Evolutionary conservation across 2,797 vertebrate genomes (phyloP).

Genomic region (Megaceryle alcyon): DNA sequence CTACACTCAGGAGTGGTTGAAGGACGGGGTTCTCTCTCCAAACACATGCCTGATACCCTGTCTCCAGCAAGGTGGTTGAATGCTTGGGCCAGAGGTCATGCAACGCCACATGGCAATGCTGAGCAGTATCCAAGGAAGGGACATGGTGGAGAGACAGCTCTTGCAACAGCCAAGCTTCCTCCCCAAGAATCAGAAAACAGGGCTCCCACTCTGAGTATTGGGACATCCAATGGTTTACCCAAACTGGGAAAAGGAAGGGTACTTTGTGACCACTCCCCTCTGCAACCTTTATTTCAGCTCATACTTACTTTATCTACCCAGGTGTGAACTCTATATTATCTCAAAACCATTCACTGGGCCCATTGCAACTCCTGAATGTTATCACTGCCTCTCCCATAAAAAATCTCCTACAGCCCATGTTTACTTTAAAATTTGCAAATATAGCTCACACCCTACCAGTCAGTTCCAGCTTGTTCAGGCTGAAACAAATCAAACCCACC

Average conservation of each 20-base stretch:
- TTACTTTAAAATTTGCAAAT: constrained; percentile 69
- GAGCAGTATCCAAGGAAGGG: not conserved
- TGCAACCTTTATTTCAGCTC: constrained; percentile 40
- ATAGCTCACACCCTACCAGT: constrained; percentile 53
- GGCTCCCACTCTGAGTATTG: not conserved
- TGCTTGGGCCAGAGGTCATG: not conserved
- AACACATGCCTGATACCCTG: not conserved
- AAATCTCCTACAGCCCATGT: constrained; percentile 37
- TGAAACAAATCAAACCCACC: not conserved
- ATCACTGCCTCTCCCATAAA: constrained; percentile 60
- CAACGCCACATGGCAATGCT: accelerated
- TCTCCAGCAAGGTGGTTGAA: not conserved
- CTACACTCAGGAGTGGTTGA: not conserved
- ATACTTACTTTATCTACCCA: constrained; percentile 36
- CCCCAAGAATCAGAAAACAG: not conserved
- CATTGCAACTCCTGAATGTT: constrained; percentile 72
- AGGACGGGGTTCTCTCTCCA: not conserved
- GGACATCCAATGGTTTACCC: not conserved
- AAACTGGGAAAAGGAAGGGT: not conserved
- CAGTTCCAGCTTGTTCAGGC: constrained; percentile 22
- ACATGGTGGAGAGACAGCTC: not conserved
- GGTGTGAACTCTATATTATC: constrained; percentile 19
- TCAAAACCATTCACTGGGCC: constrained; percentile 11
- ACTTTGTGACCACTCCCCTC: not conserved
- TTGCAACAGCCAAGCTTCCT: not conserved